Conservation (phyloP, 2,797 vertebrate species). For the Ctenochaetus hawaiiensis region DNA sequence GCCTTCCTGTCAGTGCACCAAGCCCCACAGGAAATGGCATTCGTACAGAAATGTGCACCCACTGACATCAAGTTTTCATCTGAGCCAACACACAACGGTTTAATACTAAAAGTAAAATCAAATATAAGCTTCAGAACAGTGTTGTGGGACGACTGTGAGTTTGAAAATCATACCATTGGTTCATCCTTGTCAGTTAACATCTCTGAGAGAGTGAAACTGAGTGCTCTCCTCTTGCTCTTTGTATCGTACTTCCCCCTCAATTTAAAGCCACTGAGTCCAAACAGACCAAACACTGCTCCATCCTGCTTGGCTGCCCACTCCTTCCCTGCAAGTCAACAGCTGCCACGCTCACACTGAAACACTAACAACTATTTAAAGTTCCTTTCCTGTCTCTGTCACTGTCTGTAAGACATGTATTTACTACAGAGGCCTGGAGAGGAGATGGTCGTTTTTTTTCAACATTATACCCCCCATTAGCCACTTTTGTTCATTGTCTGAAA, state of each 20-base stretch:
- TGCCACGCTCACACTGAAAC: slow-evolving; percentile 56
- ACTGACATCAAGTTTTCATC: slow-evolving; percentile 20
- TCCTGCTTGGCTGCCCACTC: slow-evolving; percentile 76
- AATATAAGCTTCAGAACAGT: background rate
- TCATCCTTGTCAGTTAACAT: slow-evolving; percentile 8
- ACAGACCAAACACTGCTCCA: slow-evolving; percentile 68
- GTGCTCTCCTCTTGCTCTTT: slow-evolving; percentile 38
- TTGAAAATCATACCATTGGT: background rate
- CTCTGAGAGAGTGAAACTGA: slow-evolving; percentile 4
- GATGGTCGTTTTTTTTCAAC: slow-evolving; percentile 54
- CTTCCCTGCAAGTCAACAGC: slow-evolving; percentile 74
- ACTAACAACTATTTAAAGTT: slow-evolving; percentile 72
- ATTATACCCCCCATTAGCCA: slow-evolving; percentile 38
- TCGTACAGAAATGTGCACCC: slow-evolving; percentile 61
- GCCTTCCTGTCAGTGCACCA: slow-evolving; percentile 82
- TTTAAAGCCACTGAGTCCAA: slow-evolving; percentile 59
- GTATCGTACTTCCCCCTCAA: slow-evolving; percentile 55
- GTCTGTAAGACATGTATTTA: slow-evolving; percentile 59
- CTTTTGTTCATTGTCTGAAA: slow-evolving; percentile 40
- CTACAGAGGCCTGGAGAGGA: slow-evolving; percentile 45
- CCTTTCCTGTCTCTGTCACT: slow-evolving; percentile 70
- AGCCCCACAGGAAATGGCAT: slow-evolving; percentile 82
- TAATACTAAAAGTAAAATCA: background rate
- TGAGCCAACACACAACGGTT: background rate
- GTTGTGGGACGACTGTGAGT: background rate